These are phyloP conservation scores for Drosophila mettleri DNA, from an alignment of 2,888 invertebrate genomes.

Conservation along the genomic window DNA sequence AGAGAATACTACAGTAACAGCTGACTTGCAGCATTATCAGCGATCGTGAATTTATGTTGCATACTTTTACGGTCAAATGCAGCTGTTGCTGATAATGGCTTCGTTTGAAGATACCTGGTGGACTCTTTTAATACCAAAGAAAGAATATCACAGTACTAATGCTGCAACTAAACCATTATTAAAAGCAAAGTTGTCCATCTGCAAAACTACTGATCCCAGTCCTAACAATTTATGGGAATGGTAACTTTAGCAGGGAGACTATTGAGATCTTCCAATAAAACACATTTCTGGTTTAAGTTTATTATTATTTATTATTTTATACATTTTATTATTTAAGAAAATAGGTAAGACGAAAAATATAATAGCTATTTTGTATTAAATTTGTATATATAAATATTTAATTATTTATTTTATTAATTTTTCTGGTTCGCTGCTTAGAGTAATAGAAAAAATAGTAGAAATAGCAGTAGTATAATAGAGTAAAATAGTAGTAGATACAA, in stretches of 20 bases:
- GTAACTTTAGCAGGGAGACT: too few species aligned
- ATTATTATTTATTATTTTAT: constrained; percentile 6
- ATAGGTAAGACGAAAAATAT: neutral
- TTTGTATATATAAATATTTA: constrained; percentile 52
- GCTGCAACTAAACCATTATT: too few species aligned
- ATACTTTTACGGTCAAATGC: neutral
- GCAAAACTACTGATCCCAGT: too few species aligned
- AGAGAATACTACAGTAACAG: neutral
- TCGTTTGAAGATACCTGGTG: too few species aligned
- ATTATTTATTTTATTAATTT: constrained; percentile 31
- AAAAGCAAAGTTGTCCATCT: too few species aligned
- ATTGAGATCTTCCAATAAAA: neutral
- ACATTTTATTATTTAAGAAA: neutral
- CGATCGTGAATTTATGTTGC: neutral
- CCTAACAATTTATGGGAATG: too few species aligned
- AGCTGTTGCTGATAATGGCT: neutral
- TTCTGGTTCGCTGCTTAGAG: constrained; percentile 53
- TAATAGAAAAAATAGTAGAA: constrained; percentile 44
- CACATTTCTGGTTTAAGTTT: neutral
- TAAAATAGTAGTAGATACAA: constrained; percentile 48
- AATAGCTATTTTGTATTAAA: neutral
- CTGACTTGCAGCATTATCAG: neutral
- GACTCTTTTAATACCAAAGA: too few species aligned
- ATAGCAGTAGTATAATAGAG: constrained; percentile 32
- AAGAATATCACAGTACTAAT: too few species aligned